phyloP scores from a whole-genome alignment of 2,797 vertebrate genomes.

The Scomberomorus guttatus region DNA sequence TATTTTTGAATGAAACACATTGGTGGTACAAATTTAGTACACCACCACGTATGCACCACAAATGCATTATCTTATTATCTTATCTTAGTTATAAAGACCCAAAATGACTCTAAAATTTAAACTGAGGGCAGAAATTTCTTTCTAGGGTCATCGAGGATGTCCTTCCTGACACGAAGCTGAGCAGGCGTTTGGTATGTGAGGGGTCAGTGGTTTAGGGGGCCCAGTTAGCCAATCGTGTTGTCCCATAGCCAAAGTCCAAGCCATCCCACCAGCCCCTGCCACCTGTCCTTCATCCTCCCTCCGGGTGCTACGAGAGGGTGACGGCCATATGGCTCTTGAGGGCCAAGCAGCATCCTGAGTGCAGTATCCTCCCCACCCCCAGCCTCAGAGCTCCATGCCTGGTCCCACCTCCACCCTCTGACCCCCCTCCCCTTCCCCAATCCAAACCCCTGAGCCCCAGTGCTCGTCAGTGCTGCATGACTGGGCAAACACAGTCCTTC shows the following conservation, averaged over 20 bases:
- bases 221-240: constrained; percentile 44
- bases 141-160: constrained; percentile 34
- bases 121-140: constrained; percentile 2
- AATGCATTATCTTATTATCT: not conserved
- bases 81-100: not conserved
- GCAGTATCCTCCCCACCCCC: constrained; percentile 75
- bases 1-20: not conserved
- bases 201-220: constrained; percentile 26
- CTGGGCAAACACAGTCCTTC: constrained; percentile 80
- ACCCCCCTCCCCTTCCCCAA: constrained; percentile 50
- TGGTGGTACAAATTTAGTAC: not conserved
- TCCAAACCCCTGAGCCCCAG: constrained; percentile 73
- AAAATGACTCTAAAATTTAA: not conserved
- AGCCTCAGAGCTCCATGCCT: constrained; percentile 62
- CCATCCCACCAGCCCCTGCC: constrained; percentile 75
- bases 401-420: constrained; percentile 73
- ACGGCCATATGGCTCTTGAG: constrained; percentile 85
- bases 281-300: constrained; percentile 84
- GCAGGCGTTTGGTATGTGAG: constrained; percentile 41
- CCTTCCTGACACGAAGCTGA: constrained; percentile 46
- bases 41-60: not conserved
- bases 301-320: constrained; percentile 65
- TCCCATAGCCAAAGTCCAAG: constrained; percentile 51
- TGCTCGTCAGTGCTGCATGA: constrained; percentile 84
- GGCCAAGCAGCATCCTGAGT: constrained; percentile 72